phyloP scores from a whole-genome alignment of 2,797 vertebrate species.

The Rousettus madagascariensis region DNA sequence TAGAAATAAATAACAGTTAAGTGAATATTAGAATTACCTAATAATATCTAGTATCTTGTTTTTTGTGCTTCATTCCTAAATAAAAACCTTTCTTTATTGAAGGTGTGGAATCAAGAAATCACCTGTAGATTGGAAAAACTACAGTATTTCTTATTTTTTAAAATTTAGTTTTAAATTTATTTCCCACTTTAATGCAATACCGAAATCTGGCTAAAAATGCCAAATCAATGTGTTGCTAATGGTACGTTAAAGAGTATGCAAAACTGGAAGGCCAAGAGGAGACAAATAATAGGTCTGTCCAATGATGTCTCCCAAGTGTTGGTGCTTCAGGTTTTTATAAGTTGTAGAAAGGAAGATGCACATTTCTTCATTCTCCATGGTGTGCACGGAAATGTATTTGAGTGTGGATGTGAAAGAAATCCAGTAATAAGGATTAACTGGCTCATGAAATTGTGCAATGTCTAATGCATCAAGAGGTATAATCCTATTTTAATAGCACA shows the following conservation, averaged over 20 bases:
- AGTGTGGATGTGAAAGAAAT: conserved; percentile 86
- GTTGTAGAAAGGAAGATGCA: conserved; percentile 85
- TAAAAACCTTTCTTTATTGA: conserved; percentile 78
- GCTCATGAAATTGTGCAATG: conserved; percentile 89
- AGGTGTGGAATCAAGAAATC: conserved; percentile 76
- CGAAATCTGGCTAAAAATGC: conserved; percentile 77
- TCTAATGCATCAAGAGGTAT: conserved; percentile 87
- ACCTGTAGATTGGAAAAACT: conserved; percentile 80
- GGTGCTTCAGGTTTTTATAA: conserved; percentile 84
- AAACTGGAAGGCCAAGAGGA: conserved; percentile 73
- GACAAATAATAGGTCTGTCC: conserved; percentile 85
- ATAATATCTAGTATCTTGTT: conserved; percentile 76
- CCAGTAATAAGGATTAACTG: conserved; percentile 84
- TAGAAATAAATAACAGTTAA: conserved; percentile 54
- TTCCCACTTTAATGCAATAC: conserved; percentile 79
- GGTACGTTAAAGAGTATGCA: conserved; percentile 71
- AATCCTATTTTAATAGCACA: conserved; percentile 92
- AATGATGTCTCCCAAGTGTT: conserved; percentile 87
- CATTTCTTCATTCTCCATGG: conserved; percentile 80
- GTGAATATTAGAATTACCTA: conserved; percentile 50
- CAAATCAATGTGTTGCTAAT: conserved; percentile 75
- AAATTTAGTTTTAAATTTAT: conserved; percentile 74
- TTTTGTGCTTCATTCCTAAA: conserved; percentile 80
- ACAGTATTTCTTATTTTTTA: conserved; percentile 77
- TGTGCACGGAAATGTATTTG: conserved; percentile 81